Evolutionary conservation across 2,113 vertebrate species (phyloP).

Genomic region (Hydrochoerus hydrochaeris): DNA sequence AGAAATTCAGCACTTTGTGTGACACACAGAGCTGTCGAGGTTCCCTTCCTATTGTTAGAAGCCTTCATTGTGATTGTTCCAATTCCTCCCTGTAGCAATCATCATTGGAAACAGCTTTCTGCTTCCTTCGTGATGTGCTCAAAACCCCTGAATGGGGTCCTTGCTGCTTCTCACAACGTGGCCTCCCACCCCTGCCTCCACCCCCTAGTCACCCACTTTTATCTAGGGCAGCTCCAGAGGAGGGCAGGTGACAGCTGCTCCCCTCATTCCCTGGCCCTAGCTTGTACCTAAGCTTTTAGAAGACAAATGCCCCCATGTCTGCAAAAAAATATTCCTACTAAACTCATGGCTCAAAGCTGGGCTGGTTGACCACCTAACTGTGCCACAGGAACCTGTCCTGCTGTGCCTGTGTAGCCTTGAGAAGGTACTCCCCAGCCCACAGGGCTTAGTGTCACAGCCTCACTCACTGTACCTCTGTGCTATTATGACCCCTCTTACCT

Average conservation of each 20-base stretch:
- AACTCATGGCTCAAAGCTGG: background rate
- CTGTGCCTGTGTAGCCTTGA: background rate
- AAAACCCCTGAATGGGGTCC: background rate
- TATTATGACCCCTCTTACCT: background rate
- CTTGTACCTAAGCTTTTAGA: background rate
- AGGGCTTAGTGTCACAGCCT: background rate
- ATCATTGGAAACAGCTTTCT: conserved; percentile 26
- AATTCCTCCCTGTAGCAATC: conserved; percentile 66
- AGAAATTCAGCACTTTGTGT: conserved; percentile 55
- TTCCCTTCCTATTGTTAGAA: conserved; percentile 77
- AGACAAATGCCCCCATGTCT: background rate
- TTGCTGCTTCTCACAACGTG: background rate
- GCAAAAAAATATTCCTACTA: background rate
- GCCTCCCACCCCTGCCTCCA: background rate
- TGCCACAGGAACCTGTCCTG: background rate
- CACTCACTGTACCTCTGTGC: background rate
- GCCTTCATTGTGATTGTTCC: conserved; percentile 78
- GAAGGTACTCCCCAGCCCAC: background rate
- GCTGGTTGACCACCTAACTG: background rate
- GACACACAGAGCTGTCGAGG: conserved; percentile 51
- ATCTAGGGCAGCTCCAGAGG: background rate
- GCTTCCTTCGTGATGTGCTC: background rate
- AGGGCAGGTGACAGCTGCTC: background rate
- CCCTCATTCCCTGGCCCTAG: background rate
- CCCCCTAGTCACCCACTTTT: background rate